Evolutionary conservation across 1,140 invertebrate species (phyloP).

Genomic region (Hestina assimilis): DNA sequence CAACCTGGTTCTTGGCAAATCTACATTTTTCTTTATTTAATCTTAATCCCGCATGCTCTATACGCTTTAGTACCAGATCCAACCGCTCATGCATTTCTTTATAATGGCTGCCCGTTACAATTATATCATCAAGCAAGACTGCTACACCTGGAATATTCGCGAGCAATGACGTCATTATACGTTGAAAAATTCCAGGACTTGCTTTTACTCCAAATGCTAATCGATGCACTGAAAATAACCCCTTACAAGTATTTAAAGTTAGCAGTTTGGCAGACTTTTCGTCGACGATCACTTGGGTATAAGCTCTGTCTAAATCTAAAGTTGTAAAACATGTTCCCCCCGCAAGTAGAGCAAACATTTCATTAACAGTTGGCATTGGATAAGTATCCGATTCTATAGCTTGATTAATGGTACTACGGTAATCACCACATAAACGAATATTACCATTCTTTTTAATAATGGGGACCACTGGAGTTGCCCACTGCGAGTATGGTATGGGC

Average conservation of each 20-base stretch:
- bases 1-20: conserved; percentile 36
- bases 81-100: conserved; percentile 31
- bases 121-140: conserved; percentile 48
- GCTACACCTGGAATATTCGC: conserved; percentile 40
- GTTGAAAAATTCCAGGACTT: conserved; percentile 64
- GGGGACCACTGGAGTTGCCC: no score
- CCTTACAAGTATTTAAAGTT: conserved; percentile 55
- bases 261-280: conserved; percentile 39
- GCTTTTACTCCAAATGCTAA: conserved; percentile 72
- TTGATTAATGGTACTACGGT: no score
- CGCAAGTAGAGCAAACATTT: no score
- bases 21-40: conserved; percentile 52
- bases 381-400: no score
- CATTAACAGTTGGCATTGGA: no score
- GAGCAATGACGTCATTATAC: conserved; percentile 46
- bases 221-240: conserved; percentile 67
- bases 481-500: no score
- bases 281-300: conserved; percentile 47
- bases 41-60: conserved; percentile 37
- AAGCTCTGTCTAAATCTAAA: conserved; percentile 45
- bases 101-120: conserved; percentile 31
- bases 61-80: conserved; percentile 24
- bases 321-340: conserved; percentile 43
- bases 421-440: no score
- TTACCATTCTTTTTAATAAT: no score